Evolutionary conservation across 2,113 vertebrate genomes (phyloP).

Genomic region (Menura novaehollandiae): DNA sequence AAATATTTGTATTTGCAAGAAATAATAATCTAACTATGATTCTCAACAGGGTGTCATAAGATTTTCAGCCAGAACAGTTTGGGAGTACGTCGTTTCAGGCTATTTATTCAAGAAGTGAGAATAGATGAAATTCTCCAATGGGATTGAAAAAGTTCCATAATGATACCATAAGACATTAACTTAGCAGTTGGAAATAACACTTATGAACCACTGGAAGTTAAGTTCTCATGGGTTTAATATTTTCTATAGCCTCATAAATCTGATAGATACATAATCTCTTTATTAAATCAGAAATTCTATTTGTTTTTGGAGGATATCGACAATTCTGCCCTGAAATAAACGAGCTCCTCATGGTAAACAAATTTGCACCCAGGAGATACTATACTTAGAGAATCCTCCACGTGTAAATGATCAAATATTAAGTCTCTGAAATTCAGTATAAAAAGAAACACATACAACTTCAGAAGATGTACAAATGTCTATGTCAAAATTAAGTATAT

Average conservation of each 20-base stretch:
- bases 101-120: conserved; percentile 70
- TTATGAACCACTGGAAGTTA: conserved; percentile 63
- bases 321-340: conserved; percentile 9
- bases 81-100: conserved; percentile 67
- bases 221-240: conserved; percentile 65
- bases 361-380: not conserved
- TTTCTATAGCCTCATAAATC: conserved; percentile 62
- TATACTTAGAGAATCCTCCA: not conserved
- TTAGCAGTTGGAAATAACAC: conserved; percentile 70
- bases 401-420: not conserved
- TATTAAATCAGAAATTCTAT: conserved; percentile 65
- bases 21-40: conserved; percentile 66
- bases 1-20: conserved; percentile 68
- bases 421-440: not conserved
- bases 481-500: not conserved
- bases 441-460: not conserved
- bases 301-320: conserved; percentile 47
- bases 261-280: conserved; percentile 54
- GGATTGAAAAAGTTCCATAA: conserved; percentile 68
- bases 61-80: conserved; percentile 65
- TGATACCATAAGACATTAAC: conserved; percentile 74
- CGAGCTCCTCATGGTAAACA: conserved; percentile 14
- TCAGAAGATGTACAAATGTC: not conserved
- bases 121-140: conserved; percentile 66
- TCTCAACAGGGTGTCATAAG: conserved; percentile 70